Evolutionary conservation across 2,797 vertebrate species (phyloP).

Genomic region (Phylloscopus collybita): DNA sequence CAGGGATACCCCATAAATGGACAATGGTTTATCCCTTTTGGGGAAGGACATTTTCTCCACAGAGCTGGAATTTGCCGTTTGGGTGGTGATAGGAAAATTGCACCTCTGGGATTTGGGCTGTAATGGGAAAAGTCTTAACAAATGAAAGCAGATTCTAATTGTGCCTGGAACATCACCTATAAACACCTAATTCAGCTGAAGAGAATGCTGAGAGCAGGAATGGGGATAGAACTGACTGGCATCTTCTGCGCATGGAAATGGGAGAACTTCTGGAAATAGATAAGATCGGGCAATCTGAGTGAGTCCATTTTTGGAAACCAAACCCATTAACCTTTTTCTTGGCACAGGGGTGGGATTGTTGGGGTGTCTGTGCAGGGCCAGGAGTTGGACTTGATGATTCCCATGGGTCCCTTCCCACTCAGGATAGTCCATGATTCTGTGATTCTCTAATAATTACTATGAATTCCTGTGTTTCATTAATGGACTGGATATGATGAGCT

Average conservation of each 20-base stretch:
- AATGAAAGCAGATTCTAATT: background rate
- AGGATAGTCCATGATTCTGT: background rate
- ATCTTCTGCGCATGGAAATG: background rate
- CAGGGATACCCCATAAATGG: rapidly evolving
- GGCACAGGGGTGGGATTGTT: background rate
- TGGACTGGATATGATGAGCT: background rate
- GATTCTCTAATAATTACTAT: background rate
- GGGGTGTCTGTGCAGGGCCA: background rate
- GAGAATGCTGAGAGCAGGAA: background rate
- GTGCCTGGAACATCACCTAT: background rate
- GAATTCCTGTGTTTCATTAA: background rate
- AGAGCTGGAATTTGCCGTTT: background rate
- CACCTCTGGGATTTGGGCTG: background rate
- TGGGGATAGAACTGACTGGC: background rate
- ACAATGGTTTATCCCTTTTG: background rate
- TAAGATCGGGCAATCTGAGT: rapidly evolving
- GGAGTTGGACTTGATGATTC: background rate
- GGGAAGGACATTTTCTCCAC: background rate
- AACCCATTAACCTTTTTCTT: background rate
- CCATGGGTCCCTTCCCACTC: background rate
- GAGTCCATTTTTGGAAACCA: background rate
- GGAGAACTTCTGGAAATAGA: background rate
- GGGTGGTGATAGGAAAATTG: background rate
- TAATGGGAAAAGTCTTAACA: background rate
- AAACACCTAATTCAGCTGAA: background rate